A percentile compares a stretch with the other conserved stretches of the same genome.
These are phyloP conservation scores for Ormyrus rosae DNA, from an alignment of 2,888 invertebrate genomes.

Conservation along the genomic window DNA sequence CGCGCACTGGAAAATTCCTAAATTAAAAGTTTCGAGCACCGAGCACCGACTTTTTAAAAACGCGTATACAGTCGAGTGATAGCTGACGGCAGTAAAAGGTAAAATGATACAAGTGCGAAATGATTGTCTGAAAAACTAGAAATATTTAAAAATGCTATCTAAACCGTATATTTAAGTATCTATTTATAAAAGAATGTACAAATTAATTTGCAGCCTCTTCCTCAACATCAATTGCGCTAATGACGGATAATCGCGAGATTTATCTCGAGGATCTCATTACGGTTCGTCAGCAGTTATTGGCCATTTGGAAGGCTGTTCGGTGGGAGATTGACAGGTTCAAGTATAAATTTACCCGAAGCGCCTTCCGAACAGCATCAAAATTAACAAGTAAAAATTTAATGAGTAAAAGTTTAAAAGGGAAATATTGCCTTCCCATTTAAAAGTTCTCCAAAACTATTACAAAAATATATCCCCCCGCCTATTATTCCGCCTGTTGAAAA, in stretches of 20 bases:
- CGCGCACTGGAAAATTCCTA: not conserved
- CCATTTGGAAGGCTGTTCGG: conserved; percentile 63
- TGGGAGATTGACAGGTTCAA: conserved; percentile 65
- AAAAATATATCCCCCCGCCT: too few species aligned
- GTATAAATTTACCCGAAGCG: conserved; percentile 62
- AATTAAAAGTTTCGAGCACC: not conserved
- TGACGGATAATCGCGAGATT: conserved; percentile 70
- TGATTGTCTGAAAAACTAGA: not conserved
- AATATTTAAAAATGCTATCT: not conserved
- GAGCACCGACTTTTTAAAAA: not conserved
- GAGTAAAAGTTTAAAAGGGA: too few species aligned
- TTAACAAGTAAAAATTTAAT: conserved; percentile 12
- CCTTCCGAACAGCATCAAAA: not conserved
- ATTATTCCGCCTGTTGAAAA: too few species aligned
- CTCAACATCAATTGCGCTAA: conserved; percentile 66
- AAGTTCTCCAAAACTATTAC: too few species aligned
- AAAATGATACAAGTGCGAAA: too few species aligned
- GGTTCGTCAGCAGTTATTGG: conserved; percentile 67
- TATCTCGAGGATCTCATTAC: conserved; percentile 71
- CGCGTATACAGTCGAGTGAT: too few species aligned
- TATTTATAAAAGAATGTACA: not conserved
- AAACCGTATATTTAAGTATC: not conserved
- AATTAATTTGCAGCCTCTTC: conserved; percentile 42
- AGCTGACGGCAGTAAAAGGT: too few species aligned
- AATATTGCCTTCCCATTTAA: too few species aligned